These are phyloP conservation scores for Drosophila nr. perissopoda DNA, from an alignment of 2,888 invertebrate species.

Conservation along the genomic window DNA sequence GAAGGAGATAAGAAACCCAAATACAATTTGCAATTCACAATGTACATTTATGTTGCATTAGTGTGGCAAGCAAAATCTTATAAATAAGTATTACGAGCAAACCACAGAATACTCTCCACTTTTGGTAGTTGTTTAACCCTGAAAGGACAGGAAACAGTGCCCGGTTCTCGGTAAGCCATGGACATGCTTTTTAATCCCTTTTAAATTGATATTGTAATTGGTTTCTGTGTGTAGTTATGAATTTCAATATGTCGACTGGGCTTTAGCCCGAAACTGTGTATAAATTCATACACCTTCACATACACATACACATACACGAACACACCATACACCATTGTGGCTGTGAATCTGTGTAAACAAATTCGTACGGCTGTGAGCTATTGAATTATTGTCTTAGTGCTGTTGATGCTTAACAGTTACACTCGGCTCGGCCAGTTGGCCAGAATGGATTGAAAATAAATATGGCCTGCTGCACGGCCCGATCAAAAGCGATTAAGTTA, in stretches of 20 bases:
- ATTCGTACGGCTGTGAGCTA: constrained; percentile 19
- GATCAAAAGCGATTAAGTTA: background rate
- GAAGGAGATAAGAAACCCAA: constrained; percentile 25
- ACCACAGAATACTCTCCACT: constrained; percentile 7
- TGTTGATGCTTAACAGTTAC: constrained; percentile 41
- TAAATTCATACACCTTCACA: background rate
- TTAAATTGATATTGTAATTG: constrained; percentile 82
- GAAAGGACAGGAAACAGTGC: background rate
- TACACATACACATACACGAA: background rate
- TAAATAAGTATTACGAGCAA: constrained; percentile 27
- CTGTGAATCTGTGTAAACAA: constrained; percentile 27
- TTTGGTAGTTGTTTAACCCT: constrained; percentile 11
- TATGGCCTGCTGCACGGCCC: background rate
- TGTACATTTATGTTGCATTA: constrained; percentile 28
- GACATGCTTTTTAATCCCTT: constrained; percentile 72
- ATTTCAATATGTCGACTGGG: constrained; percentile 68
- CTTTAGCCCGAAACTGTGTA: constrained; percentile 15
- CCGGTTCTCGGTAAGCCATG: constrained; percentile 42
- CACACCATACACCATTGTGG: background rate
- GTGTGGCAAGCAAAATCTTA: constrained; percentile 26
- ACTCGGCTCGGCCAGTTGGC: constrained; percentile 7
- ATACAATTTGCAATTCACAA: constrained; percentile 67
- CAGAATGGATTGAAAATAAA: constrained; percentile 4
- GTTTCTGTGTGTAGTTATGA: constrained; percentile 72
- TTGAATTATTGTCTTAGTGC: constrained; percentile 36